These are phyloP conservation scores for Micrastur ruficollis DNA, from an alignment of 2,797 vertebrate genomes.

Conservation along the genomic window DNA sequence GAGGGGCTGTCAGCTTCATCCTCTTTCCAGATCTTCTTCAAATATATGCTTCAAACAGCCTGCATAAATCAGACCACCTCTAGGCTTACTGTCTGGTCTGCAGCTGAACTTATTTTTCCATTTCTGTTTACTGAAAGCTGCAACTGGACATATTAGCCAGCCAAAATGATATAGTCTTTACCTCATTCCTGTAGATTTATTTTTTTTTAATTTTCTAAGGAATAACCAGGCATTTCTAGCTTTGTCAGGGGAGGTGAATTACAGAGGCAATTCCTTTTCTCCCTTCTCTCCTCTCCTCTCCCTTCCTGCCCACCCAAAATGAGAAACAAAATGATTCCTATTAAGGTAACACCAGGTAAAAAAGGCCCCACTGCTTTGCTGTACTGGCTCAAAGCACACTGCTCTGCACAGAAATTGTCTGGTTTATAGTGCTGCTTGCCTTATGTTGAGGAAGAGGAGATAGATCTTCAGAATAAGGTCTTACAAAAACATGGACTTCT, in stretches of 20 bases:
- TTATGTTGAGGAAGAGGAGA: background rate
- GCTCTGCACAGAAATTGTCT: background rate
- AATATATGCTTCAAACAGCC: background rate
- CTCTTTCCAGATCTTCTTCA: slow-evolving; percentile 1
- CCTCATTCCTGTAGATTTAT: background rate
- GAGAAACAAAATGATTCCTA: background rate
- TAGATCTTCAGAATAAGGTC: background rate
- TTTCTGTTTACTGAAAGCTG: slow-evolving; percentile 1
- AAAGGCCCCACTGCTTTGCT: background rate
- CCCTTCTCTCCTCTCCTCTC: background rate
- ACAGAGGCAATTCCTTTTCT: background rate
- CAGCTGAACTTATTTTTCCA: background rate
- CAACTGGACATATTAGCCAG: background rate
- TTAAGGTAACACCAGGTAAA: background rate
- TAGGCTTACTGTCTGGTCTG: background rate
- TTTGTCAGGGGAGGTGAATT: background rate
- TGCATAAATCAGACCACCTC: background rate
- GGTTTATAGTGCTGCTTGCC: background rate
- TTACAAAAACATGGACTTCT: background rate
- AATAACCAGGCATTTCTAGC: background rate
- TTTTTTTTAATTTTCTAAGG: background rate
- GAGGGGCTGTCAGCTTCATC: background rate
- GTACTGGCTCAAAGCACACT: background rate
- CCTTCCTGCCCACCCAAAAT: background rate
- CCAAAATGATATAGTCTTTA: background rate